Conservation (phyloP, 2,888 invertebrate species). For the Parnassius orleans region DNA sequence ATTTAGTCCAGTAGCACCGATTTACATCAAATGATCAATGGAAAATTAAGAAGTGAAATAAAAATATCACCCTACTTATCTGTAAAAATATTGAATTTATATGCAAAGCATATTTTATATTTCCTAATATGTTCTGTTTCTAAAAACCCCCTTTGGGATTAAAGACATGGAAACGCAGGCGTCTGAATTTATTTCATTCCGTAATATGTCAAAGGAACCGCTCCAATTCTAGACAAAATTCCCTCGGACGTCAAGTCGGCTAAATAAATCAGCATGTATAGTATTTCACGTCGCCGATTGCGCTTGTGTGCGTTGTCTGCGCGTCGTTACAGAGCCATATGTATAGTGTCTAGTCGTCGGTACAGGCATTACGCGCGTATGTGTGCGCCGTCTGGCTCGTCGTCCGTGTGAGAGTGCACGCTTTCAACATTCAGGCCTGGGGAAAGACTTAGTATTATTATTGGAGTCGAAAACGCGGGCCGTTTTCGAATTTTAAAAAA, state of each 20-base stretch:
- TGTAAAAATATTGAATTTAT: no score
- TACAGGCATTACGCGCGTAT: constrained; percentile 29
- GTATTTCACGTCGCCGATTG: constrained; percentile 5
- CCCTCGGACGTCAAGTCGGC: background rate
- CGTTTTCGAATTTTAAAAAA: constrained; percentile 16
- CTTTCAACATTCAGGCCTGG: constrained; percentile 24
- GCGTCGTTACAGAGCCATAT: constrained; percentile 29
- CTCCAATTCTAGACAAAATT: constrained; percentile 3
- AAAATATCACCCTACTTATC: no score
- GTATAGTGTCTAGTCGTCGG: constrained; percentile 34
- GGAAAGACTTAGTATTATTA: constrained; percentile 25
- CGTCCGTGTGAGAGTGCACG: constrained; percentile 15
- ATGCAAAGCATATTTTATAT: no score
- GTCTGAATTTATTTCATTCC: background rate
- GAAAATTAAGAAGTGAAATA: no score
- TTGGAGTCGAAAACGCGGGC: constrained; percentile 19
- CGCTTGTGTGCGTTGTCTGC: constrained; percentile 38
- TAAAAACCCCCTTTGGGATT: background rate
- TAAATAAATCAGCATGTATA: constrained; percentile 30
- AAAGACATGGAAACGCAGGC: background rate
- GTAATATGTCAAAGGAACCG: background rate
- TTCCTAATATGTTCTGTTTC: no score
- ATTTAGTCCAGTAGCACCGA: no score
- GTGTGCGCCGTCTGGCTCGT: constrained; percentile 23
- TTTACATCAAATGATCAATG: no score